A percentile compares a stretch with the other conserved stretches of the same genome.
Evolutionary conservation across 2,113 vertebrate genomes (phyloP).

Genomic region (Caracal caracal): DNA sequence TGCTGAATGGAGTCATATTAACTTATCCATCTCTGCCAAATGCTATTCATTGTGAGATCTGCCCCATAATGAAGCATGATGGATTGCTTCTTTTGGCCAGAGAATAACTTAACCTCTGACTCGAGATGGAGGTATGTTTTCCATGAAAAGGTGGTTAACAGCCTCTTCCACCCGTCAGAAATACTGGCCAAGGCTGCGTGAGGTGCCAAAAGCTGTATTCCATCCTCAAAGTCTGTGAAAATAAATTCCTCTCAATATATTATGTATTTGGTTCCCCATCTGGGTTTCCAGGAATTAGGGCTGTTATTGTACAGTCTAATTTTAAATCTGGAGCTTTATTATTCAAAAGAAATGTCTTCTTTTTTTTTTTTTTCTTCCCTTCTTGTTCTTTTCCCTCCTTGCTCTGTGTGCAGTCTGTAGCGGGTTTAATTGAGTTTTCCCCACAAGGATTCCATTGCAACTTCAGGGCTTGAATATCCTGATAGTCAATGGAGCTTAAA

Average conservation of each 20-base stretch:
- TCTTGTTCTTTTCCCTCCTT: neutral
- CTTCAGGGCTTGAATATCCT: neutral
- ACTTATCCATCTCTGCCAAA: conserved; percentile 87
- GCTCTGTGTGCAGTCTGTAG: neutral
- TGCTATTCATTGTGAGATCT: conserved; percentile 76
- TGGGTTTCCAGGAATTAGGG: conserved; percentile 33
- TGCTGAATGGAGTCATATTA: conserved; percentile 82
- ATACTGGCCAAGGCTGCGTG: neutral
- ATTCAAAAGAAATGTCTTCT: neutral
- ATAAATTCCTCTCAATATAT: conserved; percentile 34
- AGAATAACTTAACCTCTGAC: conserved; percentile 78
- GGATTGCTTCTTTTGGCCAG: conserved; percentile 76
- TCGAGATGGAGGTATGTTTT: conserved; percentile 58
- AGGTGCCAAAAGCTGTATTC: conserved; percentile 25
- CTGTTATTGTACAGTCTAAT: conserved; percentile 28
- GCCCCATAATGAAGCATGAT: conserved; percentile 76
- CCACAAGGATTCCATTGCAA: neutral
- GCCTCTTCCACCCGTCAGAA: conserved; percentile 4
- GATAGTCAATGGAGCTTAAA: conserved; percentile 50
- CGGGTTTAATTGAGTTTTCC: conserved; percentile 63
- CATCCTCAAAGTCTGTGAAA: conserved; percentile 12
- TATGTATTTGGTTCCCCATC: neutral
- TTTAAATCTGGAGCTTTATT: conserved; percentile 53
- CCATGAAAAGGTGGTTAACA: conserved; percentile 57
- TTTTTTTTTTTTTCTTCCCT: fast-evolving